These are phyloP conservation scores for Laothoe populi DNA, from an alignment of 2,888 invertebrate species.

Conservation along the genomic window DNA sequence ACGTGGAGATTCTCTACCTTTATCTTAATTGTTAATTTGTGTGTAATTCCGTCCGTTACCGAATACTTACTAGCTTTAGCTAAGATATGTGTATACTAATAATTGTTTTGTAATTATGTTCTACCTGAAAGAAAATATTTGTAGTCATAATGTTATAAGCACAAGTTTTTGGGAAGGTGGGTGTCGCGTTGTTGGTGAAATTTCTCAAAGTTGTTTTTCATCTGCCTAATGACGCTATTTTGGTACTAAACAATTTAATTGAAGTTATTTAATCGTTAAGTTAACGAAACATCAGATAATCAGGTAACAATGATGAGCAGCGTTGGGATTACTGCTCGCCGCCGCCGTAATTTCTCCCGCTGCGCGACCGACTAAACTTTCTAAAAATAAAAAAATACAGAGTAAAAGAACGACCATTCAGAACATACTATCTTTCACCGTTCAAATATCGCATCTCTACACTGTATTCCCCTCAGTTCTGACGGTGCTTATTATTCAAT, in stretches of 20 bases:
- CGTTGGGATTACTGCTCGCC: constrained; percentile 68
- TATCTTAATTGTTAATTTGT: constrained; percentile 79
- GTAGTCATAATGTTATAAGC: constrained; percentile 33
- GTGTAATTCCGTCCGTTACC: constrained; percentile 83
- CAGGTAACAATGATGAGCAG: constrained; percentile 70
- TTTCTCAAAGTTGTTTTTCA: constrained; percentile 45
- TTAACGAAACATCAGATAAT: constrained; percentile 63
- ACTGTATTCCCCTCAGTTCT: constrained; percentile 51
- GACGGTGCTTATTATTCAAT: constrained; percentile 37
- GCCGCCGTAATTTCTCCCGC: constrained; percentile 79
- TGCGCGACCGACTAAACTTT: constrained; percentile 79
- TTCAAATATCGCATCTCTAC: constrained; percentile 70
- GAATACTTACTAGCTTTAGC: constrained; percentile 78
- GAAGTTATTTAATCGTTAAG: constrained; percentile 29
- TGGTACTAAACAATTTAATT: constrained; percentile 25
- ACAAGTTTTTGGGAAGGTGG: background rate
- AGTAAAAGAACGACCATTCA: constrained; percentile 79
- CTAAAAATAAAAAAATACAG: constrained; percentile 80
- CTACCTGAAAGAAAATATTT: constrained; percentile 38
- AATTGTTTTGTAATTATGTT: constrained; percentile 42
- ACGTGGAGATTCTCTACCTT: constrained; percentile 66
- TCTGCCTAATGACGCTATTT: constrained; percentile 35
- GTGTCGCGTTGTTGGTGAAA: constrained; percentile 6
- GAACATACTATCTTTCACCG: constrained; percentile 81
- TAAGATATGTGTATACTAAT: constrained; percentile 59